These are phyloP conservation scores for Ctena decussata DNA, from an alignment of 2,888 invertebrate species.

Conservation along the genomic window DNA sequence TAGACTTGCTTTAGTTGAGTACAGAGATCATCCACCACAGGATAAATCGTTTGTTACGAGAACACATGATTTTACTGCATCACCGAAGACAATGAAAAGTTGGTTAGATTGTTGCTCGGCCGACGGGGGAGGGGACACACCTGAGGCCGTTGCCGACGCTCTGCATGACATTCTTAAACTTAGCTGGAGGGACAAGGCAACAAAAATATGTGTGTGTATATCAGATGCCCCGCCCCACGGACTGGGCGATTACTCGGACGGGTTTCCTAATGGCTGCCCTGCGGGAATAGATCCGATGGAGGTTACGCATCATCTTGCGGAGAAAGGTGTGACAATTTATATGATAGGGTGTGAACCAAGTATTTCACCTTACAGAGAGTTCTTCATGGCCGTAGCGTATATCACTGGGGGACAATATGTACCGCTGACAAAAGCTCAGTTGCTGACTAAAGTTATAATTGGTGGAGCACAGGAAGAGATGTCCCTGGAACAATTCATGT, in stretches of 20 bases:
- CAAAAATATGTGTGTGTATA: slow-evolving; percentile 79
- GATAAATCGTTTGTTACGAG: slow-evolving; percentile 73
- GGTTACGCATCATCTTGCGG: slow-evolving; percentile 68
- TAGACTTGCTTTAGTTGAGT: slow-evolving; percentile 78
- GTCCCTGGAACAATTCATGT: slow-evolving; percentile 75
- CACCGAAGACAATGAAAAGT: slow-evolving; percentile 72
- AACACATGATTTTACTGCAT: slow-evolving; percentile 76
- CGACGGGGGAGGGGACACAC: slow-evolving; percentile 76
- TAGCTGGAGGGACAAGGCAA: slow-evolving; percentile 75
- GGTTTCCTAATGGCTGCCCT: slow-evolving; percentile 79
- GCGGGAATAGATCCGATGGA: slow-evolving; percentile 75
- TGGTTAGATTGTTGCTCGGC: slow-evolving; percentile 75
- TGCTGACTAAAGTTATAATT: slow-evolving; percentile 76
- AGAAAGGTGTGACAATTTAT: slow-evolving; percentile 78
- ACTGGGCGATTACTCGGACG: slow-evolving; percentile 65
- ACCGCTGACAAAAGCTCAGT: slow-evolving; percentile 71
- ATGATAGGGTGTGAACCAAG: slow-evolving; percentile 77
- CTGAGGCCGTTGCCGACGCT: slow-evolving; percentile 81
- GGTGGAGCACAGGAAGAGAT: slow-evolving; percentile 81
- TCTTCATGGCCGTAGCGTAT: slow-evolving; percentile 77
- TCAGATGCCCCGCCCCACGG: slow-evolving; percentile 82
- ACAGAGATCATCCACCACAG: slow-evolving; percentile 81
- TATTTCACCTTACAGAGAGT: slow-evolving; percentile 72
- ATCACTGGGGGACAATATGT: slow-evolving; percentile 81
- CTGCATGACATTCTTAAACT: slow-evolving; percentile 74